Evolutionary conservation across 2,797 vertebrate genomes (phyloP), one percentile per base, ranked within the genome.

Genomic region (Salmo trutta): DNA sequence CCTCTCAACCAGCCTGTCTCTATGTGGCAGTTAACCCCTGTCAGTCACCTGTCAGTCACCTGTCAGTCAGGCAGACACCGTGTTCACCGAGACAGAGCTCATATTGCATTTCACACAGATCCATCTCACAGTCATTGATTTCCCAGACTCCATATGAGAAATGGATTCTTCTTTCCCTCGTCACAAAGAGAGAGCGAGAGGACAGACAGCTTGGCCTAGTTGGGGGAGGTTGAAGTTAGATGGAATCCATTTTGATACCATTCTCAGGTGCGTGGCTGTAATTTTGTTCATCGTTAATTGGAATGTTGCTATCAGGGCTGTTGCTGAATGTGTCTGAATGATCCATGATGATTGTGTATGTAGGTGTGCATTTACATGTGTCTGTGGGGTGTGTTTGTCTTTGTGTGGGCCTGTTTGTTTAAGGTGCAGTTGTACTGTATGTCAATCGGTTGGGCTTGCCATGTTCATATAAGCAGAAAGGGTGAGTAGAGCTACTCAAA

Each of bases 21-120:
- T 81, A 69, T 71, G 67, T 31, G 69, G 66, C 73, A 76, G 83
- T 89, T 86, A 90, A 89, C 84, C 77, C 78, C 86, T 80, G 90
- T 75, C 79, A 74, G n/a, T 72, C 79, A 77, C 68, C 47, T 69
- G 77, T 87, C 92, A 87, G 47, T 76, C 79, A 77, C 69, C 51
- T 69, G 77, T 87, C 92, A 88, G 75, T 87, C 88, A 84, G 51
- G 0, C 14, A 16, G 1, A 3, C 56, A 47, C 41, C 33, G 0
- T 14, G 27, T 68, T 75, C 87, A 77, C 67, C 0, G 74, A 85
- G 90, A 80, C 77, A 4, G 47, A 19, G 71, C 84, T 90, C 85
- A 81, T 91, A 86, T 90, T 90, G 90, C 84, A 91, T 90, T 88
- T 90, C 87, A 86, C 85, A 85, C 80, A 81, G 75, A 83, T 84